Conservation (phyloP, 2,888 invertebrate genomes). For the Epistrophe eligans region DNA sequence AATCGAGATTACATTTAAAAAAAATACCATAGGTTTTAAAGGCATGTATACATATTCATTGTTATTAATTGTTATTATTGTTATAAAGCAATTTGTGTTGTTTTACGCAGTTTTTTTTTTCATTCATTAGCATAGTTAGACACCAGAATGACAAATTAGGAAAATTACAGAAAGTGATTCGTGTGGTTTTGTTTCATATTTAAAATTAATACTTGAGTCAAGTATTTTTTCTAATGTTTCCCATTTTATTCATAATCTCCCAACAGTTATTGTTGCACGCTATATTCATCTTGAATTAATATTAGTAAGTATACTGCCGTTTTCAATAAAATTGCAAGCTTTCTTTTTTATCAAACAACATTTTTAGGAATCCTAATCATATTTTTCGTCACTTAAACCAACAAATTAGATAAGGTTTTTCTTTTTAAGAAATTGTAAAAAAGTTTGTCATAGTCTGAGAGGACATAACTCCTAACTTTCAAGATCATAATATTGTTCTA, state of each 20-base stretch:
- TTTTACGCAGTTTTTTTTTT: neutral
- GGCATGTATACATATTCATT: neutral
- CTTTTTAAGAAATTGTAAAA: neutral
- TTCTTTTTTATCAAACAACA: neutral
- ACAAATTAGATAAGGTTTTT: neutral
- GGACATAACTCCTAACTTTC: neutral
- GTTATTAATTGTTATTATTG: neutral
- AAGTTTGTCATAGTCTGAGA: neutral
- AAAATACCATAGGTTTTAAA: neutral
- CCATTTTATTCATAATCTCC: neutral
- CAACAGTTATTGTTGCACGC: neutral
- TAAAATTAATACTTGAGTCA: neutral
- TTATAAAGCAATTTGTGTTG: neutral
- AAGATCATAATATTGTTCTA: too few relatives aligned
- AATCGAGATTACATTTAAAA: neutral
- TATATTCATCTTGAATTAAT: neutral
- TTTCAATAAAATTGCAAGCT: neutral
- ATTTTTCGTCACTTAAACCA: neutral
- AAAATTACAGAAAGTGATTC: neutral
- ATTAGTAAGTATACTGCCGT: neutral
- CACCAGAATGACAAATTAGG: neutral
- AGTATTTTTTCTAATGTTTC: neutral
- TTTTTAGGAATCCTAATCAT: neutral
- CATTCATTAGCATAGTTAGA: neutral
- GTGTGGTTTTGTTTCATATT: neutral